Conservation (phyloP, 2,113 vertebrate genomes). For the Petromus typicus region DNA sequence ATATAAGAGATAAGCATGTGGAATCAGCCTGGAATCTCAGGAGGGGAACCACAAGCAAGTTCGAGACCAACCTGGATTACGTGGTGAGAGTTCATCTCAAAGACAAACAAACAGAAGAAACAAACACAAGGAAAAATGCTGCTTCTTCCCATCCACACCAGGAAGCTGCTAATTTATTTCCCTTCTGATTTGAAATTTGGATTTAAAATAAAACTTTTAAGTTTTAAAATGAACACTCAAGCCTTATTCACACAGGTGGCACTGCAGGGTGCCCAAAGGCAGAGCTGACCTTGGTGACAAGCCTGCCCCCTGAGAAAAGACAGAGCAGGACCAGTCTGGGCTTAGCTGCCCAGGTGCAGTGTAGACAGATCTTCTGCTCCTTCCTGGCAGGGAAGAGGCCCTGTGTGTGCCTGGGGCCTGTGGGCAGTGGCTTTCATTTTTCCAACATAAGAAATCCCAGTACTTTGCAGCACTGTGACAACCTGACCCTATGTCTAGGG, state of each 20-base stretch:
- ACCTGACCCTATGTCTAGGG: accelerated
- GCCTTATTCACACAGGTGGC: neutral
- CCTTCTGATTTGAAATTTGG: neutral
- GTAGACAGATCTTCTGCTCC: accelerated
- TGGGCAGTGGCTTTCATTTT: neutral
- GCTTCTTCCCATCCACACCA: no score
- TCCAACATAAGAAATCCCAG: neutral
- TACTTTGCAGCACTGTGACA: accelerated
- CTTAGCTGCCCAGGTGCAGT: accelerated
- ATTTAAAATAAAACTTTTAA: neutral
- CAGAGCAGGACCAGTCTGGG: neutral
- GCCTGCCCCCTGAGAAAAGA: accelerated
- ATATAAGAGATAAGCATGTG: neutral
- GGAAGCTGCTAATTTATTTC: neutral
- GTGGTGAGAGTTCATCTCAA: neutral
- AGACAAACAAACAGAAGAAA: neutral
- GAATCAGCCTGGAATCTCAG: neutral
- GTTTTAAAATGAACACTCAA: neutral
- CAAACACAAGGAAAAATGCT: neutral
- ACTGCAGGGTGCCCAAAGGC: accelerated
- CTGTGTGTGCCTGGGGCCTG: accelerated
- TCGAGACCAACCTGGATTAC: neutral
- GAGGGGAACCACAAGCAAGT: neutral
- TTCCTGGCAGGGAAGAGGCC: neutral
- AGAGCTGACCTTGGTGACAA: accelerated